A percentile compares a stretch with the other conserved stretches of the same genome.
Evolutionary conservation across 2,888 invertebrate genomes (phyloP).

Genomic region (Ernsta delagoae): DNA sequence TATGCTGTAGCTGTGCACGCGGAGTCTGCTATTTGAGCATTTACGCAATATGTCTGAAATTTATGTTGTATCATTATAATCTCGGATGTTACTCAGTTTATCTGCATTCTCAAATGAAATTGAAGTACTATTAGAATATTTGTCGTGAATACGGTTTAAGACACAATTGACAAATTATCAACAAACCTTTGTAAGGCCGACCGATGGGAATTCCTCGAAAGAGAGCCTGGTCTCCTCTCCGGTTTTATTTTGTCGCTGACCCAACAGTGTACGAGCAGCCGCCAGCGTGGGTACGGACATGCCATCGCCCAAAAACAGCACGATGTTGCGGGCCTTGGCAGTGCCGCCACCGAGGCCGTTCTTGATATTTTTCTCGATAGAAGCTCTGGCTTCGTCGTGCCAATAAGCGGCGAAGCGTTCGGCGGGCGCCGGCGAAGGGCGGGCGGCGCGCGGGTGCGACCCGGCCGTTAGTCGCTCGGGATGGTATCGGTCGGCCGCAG

Average conservation of each 20-base stretch:
- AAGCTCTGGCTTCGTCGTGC: slow-evolving; percentile 71
- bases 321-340: slow-evolving; percentile 78
- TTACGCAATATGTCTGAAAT: slow-evolving; percentile 83
- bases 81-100: neutral
- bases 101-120: no score
- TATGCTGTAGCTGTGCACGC: slow-evolving; percentile 89
- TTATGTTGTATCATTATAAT: neutral
- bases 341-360: slow-evolving; percentile 43
- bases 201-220: slow-evolving; percentile 87
- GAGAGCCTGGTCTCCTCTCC: slow-evolving; percentile 86
- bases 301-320: slow-evolving; percentile 91
- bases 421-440: slow-evolving; percentile 24
- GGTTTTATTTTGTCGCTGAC: slow-evolving; percentile 79
- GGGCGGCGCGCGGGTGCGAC: slow-evolving; percentile 51
- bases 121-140: no score
- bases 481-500: slow-evolving; percentile 12
- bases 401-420: slow-evolving; percentile 66
- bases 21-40: slow-evolving; percentile 88
- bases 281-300: slow-evolving; percentile 89
- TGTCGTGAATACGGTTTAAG: no score
- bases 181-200: slow-evolving; percentile 87
- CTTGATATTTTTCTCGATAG: slow-evolving; percentile 63
- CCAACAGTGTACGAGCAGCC: slow-evolving; percentile 87
- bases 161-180: neutral
- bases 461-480: no score